Evolutionary conservation across 2,888 invertebrate genomes (phyloP), one percentile per base, ranked within the genome.

Genomic region (Geophilus truncorum): DNA sequence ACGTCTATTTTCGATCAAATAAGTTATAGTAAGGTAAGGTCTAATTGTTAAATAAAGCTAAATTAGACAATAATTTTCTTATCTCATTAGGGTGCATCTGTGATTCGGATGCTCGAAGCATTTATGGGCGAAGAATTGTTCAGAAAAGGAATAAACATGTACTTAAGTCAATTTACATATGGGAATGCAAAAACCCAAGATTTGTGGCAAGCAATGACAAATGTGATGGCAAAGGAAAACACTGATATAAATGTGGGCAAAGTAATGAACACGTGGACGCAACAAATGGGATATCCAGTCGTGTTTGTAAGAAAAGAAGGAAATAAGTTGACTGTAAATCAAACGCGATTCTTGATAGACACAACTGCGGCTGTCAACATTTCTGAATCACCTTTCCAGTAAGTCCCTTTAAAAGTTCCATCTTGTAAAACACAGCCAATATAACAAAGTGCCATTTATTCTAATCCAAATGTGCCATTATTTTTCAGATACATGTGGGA

Each of bases 21-120:
- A 82, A 94, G 96, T 0, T 98, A 98, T 85, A 92, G 91, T 82
- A 97, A 97, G 90, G 95, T 94, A n/a, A n/a, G n/a, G n/a, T n/a
- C n/a, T n/a, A n/a, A n/a, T 62, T 62, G 4, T 5, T 62, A 3
- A 21, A 62, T 23, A 10, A 0, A 62, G 6, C 6, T 62, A 10
- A 21, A n/a, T 9, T 23, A n/a, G n/a, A n/a, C n/a, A n/a, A n/a
- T n/a, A n/a, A n/a, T n/a, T n/a, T n/a, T n/a, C n/a, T n/a, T n/a
- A n/a, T n/a, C n/a, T 62, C 36, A 10, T 18, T 12, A 78, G 78
- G 78, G 78, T n/a, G 92, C 95, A 0, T 92, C 95, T 0, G 88
- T 97, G 7, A 90, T 97, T 80, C 90, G 96, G 78, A 97, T 97
- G 97, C 87, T 97, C 84, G 94, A 96, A 87, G 90, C 92, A 77